Conservation (phyloP, 2,888 invertebrate genomes). For the Pollenia labialis region DNA sequence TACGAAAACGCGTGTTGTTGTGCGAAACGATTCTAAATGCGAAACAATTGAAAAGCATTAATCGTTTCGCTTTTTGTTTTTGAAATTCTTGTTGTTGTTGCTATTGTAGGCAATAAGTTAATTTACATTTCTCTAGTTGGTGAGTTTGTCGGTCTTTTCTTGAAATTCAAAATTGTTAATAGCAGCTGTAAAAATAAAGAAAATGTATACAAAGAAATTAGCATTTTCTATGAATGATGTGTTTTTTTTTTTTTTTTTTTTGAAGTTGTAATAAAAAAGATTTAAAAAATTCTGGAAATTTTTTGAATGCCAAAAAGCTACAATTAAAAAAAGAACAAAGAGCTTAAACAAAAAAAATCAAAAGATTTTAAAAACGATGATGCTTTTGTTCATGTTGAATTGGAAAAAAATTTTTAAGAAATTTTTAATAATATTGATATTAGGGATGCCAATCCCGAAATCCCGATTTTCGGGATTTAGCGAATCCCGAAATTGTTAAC, state of each 20-base stretch:
- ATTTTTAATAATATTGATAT: slow-evolving; percentile 2
- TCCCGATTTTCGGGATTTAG: too few relatives aligned
- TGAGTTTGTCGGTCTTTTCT: slow-evolving; percentile 34
- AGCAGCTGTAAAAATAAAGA: slow-evolving; percentile 61
- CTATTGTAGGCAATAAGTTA: slow-evolving; percentile 8
- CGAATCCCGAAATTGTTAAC: too few relatives aligned
- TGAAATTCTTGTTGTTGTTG: slow-evolving; percentile 5
- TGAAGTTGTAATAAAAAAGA: not conserved
- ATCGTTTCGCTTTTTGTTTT: slow-evolving; percentile 40
- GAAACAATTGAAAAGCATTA: slow-evolving; percentile 62
- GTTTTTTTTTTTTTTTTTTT: not conserved
- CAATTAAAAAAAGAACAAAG: not conserved
- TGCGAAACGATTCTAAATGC: slow-evolving; percentile 59
- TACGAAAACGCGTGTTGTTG: slow-evolving; percentile 32
- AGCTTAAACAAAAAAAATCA: not conserved
- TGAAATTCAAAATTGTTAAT: slow-evolving; percentile 38
- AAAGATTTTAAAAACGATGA: not conserved
- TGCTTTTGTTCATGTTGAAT: not conserved
- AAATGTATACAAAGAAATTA: slow-evolving; percentile 52
- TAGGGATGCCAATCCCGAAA: too few relatives aligned
- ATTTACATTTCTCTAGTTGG: slow-evolving; percentile 50
- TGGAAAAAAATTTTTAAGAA: slow-evolving; percentile 3
- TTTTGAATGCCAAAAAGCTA: slow-evolving; percentile 36
- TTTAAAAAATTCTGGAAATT: slow-evolving; percentile 41
- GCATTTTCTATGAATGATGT: slow-evolving; percentile 37